Base-by-base conservation (phyloP, 2,113 vertebrate species). In the Xiphophorus couchianus region DNA sequence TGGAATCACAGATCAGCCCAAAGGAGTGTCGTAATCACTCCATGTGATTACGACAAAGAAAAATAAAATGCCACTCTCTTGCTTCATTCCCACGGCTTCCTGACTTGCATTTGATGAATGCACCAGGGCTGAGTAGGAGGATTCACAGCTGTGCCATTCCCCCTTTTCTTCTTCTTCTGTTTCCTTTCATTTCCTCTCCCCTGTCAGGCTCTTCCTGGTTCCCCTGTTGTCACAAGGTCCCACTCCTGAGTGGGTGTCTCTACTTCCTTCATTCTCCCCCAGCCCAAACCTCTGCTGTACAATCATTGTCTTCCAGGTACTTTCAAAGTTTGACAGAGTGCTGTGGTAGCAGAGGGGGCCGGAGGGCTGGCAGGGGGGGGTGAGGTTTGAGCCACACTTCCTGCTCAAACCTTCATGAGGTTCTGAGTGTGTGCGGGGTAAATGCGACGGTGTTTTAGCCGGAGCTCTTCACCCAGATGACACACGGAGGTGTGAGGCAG, bases 341-440 rank as follows among this genome's bases (percentile, higher is more conserved):
- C 51, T n/a, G 25, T 10, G 1, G 14, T 5, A 11, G 22, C 51
- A 0, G 17, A 0, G 22, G 51, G 22, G 51, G 5, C 7, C 5
- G 7, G 51, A 9, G 22, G 22, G 17, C 1, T 8, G 7, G 33
- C 0, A n/a, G 33, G 5, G 1, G 6, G 5, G 1, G 6, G 33
- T 6, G 33, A 6, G 33, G 6, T 33, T 33, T 31, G 31, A 33
- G 7, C 33, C 6, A 33, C 33, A 33, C 33, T 33, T 33, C 33
- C 33, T 15, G 14, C 14, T 44, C 13, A 54, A 54, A 25, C 19
- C 48, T 48, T 25, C 48, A 22, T 22, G 0, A 5, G 14, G 19
- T 25, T 25, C 15, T 6, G 22, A 14, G 14, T 44, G 14, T 14
- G 13, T 44, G 48, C 5, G 17, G 17, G 17, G 15, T 51, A 51